A percentile compares a stretch with the other conserved stretches of the same genome.
Conservation (phyloP, 1,140 invertebrate species). For the Drosophila seguyi region DNA sequence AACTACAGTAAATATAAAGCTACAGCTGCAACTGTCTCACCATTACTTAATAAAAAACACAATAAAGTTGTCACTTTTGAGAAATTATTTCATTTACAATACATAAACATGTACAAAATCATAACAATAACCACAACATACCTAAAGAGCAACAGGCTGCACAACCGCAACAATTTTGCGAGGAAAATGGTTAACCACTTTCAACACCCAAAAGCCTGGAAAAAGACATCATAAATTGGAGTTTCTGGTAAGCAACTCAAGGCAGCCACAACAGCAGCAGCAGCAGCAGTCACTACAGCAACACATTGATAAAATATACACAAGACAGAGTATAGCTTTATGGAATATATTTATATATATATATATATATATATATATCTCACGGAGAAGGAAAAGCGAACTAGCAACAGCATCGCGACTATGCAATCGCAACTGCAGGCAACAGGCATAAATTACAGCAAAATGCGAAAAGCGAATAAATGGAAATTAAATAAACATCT, state of each 20-base stretch:
- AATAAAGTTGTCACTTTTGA: not conserved
- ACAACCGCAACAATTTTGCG: not conserved
- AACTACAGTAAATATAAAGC: not conserved
- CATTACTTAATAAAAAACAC: not conserved
- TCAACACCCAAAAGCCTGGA: not conserved
- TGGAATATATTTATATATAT: conserved; percentile 7
- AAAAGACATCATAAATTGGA: conserved; percentile 11
- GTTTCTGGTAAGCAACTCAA: conserved; percentile 4
- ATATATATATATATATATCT: not conserved
- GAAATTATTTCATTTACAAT: not conserved
- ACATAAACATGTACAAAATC: not conserved
- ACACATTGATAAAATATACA: conserved; percentile 5
- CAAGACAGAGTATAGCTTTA: conserved; percentile 3
- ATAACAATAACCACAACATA: not conserved
- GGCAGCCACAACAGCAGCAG: conserved; percentile 21
- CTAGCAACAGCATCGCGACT: conserved; percentile 3
- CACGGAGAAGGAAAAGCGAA: not conserved
- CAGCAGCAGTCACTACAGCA: not conserved
- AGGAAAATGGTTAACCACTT: conserved; percentile 11
- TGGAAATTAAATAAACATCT: conserved; percentile 74
- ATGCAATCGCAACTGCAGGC: conserved; percentile 7
- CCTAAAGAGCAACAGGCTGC: not conserved
- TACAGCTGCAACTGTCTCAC: conserved; percentile 14
- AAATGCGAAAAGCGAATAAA: conserved; percentile 64
- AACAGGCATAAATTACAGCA: conserved; percentile 62